Conservation (phyloP, 2,888 invertebrate genomes). For the Macrosoma leucophasiata region DNA sequence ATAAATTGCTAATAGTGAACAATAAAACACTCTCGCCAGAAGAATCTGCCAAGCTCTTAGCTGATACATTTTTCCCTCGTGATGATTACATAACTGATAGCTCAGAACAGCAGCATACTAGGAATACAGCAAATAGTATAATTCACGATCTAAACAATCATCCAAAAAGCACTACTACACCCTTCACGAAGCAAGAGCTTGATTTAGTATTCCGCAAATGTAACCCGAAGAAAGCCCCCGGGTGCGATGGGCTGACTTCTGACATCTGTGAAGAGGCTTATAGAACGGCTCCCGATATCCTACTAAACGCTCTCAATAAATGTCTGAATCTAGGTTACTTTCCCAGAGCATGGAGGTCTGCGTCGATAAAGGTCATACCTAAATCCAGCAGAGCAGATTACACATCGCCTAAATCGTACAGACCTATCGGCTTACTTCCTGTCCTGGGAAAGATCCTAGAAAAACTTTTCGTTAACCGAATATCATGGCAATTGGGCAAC, state of each 20-base stretch:
- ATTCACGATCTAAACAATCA: neutral
- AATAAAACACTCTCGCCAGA: neutral
- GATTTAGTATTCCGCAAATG: neutral
- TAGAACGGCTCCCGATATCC: neutral
- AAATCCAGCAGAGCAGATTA: constrained; percentile 18
- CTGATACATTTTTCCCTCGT: neutral
- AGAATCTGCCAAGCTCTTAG: neutral
- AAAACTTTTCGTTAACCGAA: too few relatives aligned
- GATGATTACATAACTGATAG: neutral
- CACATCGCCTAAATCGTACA: constrained; percentile 13
- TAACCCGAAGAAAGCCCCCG: constrained; percentile 12
- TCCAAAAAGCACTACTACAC: neutral
- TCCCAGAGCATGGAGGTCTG: constrained; percentile 19
- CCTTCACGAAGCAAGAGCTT: neutral
- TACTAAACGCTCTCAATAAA: constrained; percentile 4
- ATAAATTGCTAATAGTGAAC: neutral
- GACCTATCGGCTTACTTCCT: constrained; percentile 8
- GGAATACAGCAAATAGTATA: neutral
- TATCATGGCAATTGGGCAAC: too few relatives aligned
- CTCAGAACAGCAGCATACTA: neutral
- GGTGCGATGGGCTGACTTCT: constrained; percentile 7
- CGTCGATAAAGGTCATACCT: constrained; percentile 9
- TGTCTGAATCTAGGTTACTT: constrained; percentile 14
- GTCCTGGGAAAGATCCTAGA: neutral
- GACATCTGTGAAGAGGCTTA: constrained; percentile 10